phyloP scores from a whole-genome alignment of 2,113 vertebrate species.

The Stigmatopora nigra region DNA sequence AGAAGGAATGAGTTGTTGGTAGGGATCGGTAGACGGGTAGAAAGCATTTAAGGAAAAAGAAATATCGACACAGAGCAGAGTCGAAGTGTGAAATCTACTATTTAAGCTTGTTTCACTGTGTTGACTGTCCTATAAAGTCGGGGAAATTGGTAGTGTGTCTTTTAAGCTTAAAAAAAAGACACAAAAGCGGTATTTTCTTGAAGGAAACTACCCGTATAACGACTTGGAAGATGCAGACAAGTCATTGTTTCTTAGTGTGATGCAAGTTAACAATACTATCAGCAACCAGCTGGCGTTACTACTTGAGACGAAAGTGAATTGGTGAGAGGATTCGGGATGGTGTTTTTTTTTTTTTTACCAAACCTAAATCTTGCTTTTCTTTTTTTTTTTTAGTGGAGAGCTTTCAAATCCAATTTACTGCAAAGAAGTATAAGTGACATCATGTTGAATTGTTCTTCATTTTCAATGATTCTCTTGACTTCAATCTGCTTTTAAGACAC shows the following conservation, averaged over 20 bases:
- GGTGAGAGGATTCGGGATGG: constrained; percentile 5
- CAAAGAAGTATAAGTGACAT: not conserved
- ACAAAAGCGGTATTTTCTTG: constrained; percentile 9
- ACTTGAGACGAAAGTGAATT: constrained; percentile 3
- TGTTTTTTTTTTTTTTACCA: too few relatives aligned
- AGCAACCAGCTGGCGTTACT: not conserved
- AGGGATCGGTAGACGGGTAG: constrained; percentile 2
- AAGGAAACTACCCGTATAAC: constrained; percentile 12
- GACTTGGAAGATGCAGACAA: constrained; percentile 5
- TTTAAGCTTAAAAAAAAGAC: constrained; percentile 49
- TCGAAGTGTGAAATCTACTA: constrained; percentile 19
- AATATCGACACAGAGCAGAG: constrained; percentile 9
- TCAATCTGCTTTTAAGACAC: not conserved
- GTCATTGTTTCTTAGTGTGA: constrained; percentile 1
- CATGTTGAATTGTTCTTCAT: constrained; percentile 3
- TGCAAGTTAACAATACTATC: not conserved
- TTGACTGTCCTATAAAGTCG: constrained; percentile 36
- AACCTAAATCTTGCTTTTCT: not conserved
- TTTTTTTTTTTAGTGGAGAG: not conserved
- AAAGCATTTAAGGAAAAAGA: constrained; percentile 10
- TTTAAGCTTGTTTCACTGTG: constrained; percentile 22
- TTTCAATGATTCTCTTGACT: not conserved
- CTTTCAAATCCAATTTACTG: constrained; percentile 7
- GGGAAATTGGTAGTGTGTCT: constrained; percentile 23
- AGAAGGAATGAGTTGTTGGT: constrained; percentile 25